phyloP scores from a whole-genome alignment of 2,888 invertebrate species.

The Chrysotoxum bicinctum region DNA sequence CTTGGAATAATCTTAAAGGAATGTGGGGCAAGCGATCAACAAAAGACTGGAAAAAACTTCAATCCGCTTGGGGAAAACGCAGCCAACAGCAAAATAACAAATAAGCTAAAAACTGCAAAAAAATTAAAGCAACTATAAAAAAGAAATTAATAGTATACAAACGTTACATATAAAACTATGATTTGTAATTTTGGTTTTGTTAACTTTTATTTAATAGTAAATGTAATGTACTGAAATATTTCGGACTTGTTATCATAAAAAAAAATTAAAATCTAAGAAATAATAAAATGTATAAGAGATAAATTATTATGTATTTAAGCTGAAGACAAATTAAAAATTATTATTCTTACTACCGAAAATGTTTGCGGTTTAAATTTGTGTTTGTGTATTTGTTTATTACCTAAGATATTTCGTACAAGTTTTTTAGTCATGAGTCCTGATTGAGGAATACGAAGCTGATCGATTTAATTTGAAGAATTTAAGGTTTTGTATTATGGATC shows the following conservation, averaged over 20 bases:
- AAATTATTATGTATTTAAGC: conserved; percentile 21
- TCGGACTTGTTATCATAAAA: neutral
- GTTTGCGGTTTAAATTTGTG: neutral
- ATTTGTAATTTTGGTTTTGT: neutral
- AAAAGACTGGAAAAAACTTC: conserved; percentile 81
- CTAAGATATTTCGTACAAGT: too few species aligned
- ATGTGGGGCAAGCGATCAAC: conserved; percentile 88
- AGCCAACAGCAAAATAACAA: neutral
- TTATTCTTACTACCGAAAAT: conserved; percentile 8
- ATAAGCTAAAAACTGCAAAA: neutral
- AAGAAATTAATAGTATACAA: neutral
- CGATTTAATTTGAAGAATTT: too few species aligned
- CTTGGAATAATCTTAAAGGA: conserved; percentile 90
- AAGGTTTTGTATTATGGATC: too few species aligned
- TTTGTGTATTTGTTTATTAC: neutral
- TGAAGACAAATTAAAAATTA: conserved; percentile 24
- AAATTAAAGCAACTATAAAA: neutral
- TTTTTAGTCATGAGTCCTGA: too few species aligned
- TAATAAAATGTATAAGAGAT: neutral
- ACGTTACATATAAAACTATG: neutral
- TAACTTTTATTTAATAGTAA: neutral
- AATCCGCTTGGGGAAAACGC: conserved; percentile 81
- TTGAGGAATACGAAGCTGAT: too few species aligned
- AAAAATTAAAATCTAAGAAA: neutral
- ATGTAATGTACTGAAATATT: neutral